A percentile compares a stretch with the other conserved stretches of the same genome.
Conservation (phyloP, 2,888 invertebrate species). For the Hypomecis atomaria region DNA sequence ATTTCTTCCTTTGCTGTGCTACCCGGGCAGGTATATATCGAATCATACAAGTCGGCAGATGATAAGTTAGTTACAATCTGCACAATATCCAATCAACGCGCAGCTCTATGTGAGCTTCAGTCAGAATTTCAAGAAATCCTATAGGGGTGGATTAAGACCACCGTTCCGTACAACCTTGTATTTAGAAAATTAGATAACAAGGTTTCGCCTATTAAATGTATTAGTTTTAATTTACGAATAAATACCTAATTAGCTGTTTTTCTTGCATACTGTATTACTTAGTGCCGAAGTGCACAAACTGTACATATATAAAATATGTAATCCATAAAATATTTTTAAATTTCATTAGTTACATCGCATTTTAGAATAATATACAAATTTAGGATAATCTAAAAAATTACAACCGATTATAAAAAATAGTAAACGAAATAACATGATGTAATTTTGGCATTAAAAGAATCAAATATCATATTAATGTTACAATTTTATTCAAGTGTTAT, state of each 20-base stretch:
- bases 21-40: too few species aligned
- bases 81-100: too few species aligned
- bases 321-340: background rate
- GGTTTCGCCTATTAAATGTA: slow-evolving; percentile 12
- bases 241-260: slow-evolving; percentile 12
- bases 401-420: background rate
- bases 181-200: slow-evolving; percentile 28
- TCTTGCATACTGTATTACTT: slow-evolving; percentile 3
- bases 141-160: too few species aligned
- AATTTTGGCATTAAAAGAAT: background rate
- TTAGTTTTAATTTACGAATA: slow-evolving; percentile 17
- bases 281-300: slow-evolving; percentile 10
- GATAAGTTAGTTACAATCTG: too few species aligned
- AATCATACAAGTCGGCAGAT: too few species aligned
- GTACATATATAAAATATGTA: slow-evolving; percentile 2
- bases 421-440: background rate
- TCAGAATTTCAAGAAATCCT: too few species aligned
- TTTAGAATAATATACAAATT: slow-evolving; percentile 5
- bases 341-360: background rate
- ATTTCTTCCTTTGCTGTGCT: too few species aligned
- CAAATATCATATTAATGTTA: background rate
- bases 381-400: background rate
- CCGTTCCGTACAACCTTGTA: background rate
- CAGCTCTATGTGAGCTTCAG: too few species aligned
- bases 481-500: background rate